These are phyloP conservation scores for Gallinago nigripennis DNA, from an alignment of 2,797 vertebrate genomes.

Conservation along the genomic window DNA sequence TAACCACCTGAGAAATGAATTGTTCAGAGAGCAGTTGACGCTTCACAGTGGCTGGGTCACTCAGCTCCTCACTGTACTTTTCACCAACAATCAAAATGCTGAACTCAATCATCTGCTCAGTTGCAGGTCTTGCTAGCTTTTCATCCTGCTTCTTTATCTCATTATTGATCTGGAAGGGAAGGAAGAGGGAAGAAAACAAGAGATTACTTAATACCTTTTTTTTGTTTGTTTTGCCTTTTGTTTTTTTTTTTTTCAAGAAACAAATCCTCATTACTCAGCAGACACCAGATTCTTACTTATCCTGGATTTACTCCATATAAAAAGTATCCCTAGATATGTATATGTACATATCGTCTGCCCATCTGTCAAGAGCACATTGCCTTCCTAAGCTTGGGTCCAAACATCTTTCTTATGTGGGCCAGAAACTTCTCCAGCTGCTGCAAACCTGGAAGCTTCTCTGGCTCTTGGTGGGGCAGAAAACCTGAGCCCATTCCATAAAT, in stretches of 20 bases:
- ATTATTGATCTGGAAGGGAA: conserved; percentile 81
- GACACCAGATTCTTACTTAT: neutral
- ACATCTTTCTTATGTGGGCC: neutral
- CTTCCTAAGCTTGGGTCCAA: neutral
- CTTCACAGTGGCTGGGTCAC: conserved; percentile 74
- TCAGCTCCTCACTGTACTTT: conserved; percentile 79
- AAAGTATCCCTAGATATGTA: neutral
- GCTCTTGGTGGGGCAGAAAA: neutral
- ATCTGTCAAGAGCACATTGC: neutral
- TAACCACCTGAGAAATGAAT: conserved; percentile 84
- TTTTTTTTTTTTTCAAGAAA: neutral
- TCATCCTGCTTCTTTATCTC: conserved; percentile 82
- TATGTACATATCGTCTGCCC: neutral
- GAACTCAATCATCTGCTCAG: conserved; percentile 88
- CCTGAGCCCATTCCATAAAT: neutral
- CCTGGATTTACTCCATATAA: neutral
- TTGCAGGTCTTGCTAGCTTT: conserved; percentile 49
- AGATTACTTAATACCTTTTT: neutral
- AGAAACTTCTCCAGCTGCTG: neutral
- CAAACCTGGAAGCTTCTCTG: neutral
- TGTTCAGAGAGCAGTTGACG: conserved; percentile 79
- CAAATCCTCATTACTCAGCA: neutral
- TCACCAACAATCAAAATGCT: conserved; percentile 83
- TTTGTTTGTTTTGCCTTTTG: neutral
- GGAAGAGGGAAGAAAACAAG: neutral